These are phyloP conservation scores for Anas bernieri DNA, from an alignment of 2,797 vertebrate species.

Conservation along the genomic window DNA sequence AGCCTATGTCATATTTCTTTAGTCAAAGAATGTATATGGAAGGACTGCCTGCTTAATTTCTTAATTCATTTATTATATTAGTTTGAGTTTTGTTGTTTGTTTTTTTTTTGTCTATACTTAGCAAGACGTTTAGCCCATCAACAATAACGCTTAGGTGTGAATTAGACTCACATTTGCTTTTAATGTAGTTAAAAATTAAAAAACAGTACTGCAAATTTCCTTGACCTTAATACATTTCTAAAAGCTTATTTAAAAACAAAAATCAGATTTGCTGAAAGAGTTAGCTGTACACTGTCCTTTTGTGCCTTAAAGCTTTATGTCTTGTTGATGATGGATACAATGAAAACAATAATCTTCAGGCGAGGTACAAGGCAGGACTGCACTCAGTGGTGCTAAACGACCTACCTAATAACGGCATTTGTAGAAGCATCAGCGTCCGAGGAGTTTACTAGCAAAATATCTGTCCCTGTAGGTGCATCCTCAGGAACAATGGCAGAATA, in stretches of 20 bases:
- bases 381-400: neutral
- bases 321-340: neutral
- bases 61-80: neutral
- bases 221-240: neutral
- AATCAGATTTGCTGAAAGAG: neutral
- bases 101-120: neutral
- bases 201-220: neutral
- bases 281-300: neutral
- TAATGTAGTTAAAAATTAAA: neutral
- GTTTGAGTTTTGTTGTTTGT: neutral
- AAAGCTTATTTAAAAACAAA: neutral
- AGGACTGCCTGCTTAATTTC: neutral
- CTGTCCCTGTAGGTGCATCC: conserved; percentile 91
- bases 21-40: neutral
- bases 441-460: conserved; percentile 92
- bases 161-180: neutral
- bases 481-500: conserved; percentile 90
- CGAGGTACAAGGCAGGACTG: neutral
- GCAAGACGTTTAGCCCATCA: neutral
- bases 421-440: conserved; percentile 89
- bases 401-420: conserved; percentile 94
- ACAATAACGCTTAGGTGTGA: neutral
- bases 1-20: neutral
- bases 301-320: neutral
- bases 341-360: neutral